Evolutionary conservation across 2,113 vertebrate species (phyloP).

Genomic region (Cygnus atratus): DNA sequence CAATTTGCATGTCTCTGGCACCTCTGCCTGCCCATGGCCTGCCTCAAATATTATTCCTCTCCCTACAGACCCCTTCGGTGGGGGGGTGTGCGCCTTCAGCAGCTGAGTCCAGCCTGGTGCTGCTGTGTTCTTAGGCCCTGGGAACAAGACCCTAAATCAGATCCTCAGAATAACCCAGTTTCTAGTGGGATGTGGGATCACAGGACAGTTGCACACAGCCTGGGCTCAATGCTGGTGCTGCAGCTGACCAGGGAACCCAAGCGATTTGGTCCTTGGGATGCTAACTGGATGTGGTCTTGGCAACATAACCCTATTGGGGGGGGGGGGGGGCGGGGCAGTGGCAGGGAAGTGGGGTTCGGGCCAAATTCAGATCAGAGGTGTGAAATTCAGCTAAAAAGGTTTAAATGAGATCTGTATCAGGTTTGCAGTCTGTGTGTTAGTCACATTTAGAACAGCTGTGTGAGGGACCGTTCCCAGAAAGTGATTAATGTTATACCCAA

Average conservation of each 20-base stretch:
- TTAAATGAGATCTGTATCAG: neutral
- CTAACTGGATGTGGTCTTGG: neutral
- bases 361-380: neutral
- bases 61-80: no score
- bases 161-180: neutral
- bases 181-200: neutral
- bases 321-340: fast-evolving
- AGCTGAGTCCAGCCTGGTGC: neutral
- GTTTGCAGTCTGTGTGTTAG: neutral
- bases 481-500: neutral
- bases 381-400: neutral
- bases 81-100: neutral
- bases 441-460: neutral
- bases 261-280: neutral
- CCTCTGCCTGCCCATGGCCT: neutral
- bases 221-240: neutral
- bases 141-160: neutral
- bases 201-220: neutral
- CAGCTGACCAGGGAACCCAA: neutral
- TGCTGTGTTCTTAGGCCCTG: neutral
- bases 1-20: neutral
- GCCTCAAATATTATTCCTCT: neutral
- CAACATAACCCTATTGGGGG: neutral
- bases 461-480: neutral
- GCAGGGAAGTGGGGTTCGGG: neutral